Percentiles rank a stretch among this genome's conserved stretches.
These are phyloP conservation scores for Lasioglossum albipes DNA, from an alignment of 1,140 invertebrate genomes.

Conservation along the genomic window DNA sequence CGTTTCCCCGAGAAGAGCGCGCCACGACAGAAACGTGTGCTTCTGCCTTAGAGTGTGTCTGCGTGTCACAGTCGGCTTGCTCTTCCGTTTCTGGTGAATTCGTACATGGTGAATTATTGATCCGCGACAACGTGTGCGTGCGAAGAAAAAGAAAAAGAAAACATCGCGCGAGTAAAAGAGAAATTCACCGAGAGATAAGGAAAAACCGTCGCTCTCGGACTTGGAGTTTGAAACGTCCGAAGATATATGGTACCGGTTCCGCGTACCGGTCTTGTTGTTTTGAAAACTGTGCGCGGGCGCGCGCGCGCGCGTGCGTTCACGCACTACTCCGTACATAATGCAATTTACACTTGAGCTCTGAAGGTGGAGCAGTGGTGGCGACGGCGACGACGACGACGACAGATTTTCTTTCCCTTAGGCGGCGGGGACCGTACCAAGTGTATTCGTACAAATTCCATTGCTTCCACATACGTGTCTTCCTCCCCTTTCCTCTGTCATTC, in stretches of 20 bases:
- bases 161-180: conserved; percentile 32
- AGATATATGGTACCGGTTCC: conserved; percentile 18
- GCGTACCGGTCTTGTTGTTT: conserved; percentile 50
- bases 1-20: conserved; percentile 58
- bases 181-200: conserved; percentile 5
- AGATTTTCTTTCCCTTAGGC: conserved; percentile 39
- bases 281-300: conserved; percentile 60
- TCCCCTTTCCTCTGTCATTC: not conserved
- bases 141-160: conserved; percentile 53
- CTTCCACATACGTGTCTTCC: not conserved
- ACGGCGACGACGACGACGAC: conserved; percentile 12
- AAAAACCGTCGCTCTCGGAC: not conserved
- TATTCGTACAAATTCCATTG: conserved; percentile 28
- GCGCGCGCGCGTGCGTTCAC: conserved; percentile 53
- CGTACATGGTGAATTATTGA: conserved; percentile 73
- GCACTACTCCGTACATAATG: conserved; percentile 13
- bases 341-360: conserved; percentile 20
- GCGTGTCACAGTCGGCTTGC: conserved; percentile 42
- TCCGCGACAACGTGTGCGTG: conserved; percentile 70
- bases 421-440: conserved; percentile 31
- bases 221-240: conserved; percentile 5
- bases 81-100: conserved; percentile 60
- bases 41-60: conserved; percentile 52
- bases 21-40: conserved; percentile 62
- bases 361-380: conserved; percentile 26